Base-by-base conservation (phyloP, 2,113 vertebrate species). In the Synchiropus splendidus region DNA sequence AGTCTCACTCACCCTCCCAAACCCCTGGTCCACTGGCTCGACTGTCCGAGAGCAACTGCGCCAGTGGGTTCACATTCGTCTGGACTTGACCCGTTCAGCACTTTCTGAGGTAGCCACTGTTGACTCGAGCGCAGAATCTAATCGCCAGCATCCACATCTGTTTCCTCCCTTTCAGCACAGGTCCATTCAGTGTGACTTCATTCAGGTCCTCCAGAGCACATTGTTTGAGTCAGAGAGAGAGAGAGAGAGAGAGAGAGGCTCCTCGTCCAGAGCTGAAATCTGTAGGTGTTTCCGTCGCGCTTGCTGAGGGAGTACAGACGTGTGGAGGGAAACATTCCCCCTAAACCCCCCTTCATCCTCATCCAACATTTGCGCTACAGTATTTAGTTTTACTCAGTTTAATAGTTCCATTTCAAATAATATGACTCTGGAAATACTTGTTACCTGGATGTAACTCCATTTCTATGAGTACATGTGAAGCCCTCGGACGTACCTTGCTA, bases 71-170 rank as follows among this genome's bases (percentile, higher is more conserved):
- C 4, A 27, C 21, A 27, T 27, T 78, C 34, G 41, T 51, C 6
- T 50, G 18, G 52, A 56, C 16, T 18, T 36, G 46, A 36, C 47
- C 17, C 1, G 31, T 44, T 67, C 36, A 56, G 61, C 45, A 42
- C 31, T 49, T 54, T 61, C 43, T 11, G 39, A 57, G 39, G 51
- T 21, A 37, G 37, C 71, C 58, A 74, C 38, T 77, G 45, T 65
- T 63, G 49, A 52, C 65, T 27, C 1, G 17, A 46, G 49, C 53
- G 9, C 21, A 14, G 37, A 64, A 65, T 73, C 74, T 79, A 76
- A 77, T 81, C 75, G 72, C 17, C 48, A 48, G 61, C 63, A 69
- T 77, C 76, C 70, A 65, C 74, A 78, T 77, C 70, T 75, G 69
- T 78, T 83, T 81, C 75, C 69, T 79, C 45, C 71, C 53, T 77